Conservation (phyloP, 2,113 vertebrate genomes). For the Ophthalmolycus amberensis region DNA sequence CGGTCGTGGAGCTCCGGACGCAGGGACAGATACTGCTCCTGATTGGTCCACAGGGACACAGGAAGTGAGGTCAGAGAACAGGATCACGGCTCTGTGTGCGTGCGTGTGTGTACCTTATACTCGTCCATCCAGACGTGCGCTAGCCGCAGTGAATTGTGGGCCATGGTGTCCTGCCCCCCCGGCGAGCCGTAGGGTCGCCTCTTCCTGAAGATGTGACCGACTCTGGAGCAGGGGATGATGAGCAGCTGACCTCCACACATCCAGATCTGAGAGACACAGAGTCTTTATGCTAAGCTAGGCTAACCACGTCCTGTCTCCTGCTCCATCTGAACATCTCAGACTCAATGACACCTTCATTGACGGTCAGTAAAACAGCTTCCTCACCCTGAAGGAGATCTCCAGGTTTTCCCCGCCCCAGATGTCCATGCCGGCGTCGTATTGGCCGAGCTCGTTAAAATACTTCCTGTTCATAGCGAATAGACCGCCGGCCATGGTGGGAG, state of each 20-base stretch:
- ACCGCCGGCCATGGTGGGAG: conserved; percentile 98
- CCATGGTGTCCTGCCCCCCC: conserved; percentile 96
- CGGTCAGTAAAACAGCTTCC: conserved; percentile 1
- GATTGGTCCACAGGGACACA: conserved; percentile 35
- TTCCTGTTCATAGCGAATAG: conserved; percentile 96
- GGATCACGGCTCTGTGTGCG: neutral
- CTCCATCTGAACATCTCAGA: neutral
- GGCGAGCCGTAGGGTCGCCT: conserved; percentile 95
- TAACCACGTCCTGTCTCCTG: neutral
- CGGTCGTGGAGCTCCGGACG: conserved; percentile 90
- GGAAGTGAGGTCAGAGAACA: conserved; percentile 5
- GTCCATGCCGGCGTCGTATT: conserved; percentile 97
- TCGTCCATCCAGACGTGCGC: conserved; percentile 98
- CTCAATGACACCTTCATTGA: conserved; percentile 25
- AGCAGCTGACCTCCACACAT: conserved; percentile 96
- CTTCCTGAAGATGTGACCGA: conserved; percentile 98
- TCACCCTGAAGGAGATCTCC: conserved; percentile 97
- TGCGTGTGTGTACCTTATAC: conserved; percentile 87
- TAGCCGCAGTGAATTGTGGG: conserved; percentile 93
- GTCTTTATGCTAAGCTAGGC: neutral
- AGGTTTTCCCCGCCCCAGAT: conserved; percentile 99
- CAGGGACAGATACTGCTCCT: conserved; percentile 96
- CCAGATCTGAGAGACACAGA: conserved; percentile 88
- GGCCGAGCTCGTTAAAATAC: conserved; percentile 93
- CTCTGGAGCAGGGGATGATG: conserved; percentile 95